phyloP scores from a whole-genome alignment of 2,113 vertebrate species.

The Bagarius yarrelli region DNA sequence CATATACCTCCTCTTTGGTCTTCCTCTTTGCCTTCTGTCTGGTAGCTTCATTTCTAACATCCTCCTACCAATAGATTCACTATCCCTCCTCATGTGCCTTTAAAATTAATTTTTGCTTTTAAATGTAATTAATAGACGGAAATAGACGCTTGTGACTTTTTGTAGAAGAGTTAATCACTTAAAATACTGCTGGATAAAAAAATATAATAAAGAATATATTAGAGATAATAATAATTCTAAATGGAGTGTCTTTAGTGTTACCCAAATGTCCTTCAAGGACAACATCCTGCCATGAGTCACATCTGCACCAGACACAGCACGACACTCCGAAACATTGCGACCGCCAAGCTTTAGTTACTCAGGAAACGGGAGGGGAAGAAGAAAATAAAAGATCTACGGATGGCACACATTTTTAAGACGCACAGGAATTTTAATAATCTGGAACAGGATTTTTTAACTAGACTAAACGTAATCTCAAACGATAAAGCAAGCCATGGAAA shows the following conservation, averaged over 20 bases:
- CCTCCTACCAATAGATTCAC: no score
- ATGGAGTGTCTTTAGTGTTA: background rate
- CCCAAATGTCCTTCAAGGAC: constrained; percentile 55
- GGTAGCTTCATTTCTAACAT: no score
- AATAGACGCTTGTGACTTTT: no score
- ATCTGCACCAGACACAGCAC: constrained; percentile 53
- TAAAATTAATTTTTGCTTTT: no score
- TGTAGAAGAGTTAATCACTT: no score
- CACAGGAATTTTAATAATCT: constrained; percentile 20
- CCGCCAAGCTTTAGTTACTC: background rate
- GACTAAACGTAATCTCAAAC: constrained; percentile 25
- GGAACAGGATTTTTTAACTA: constrained; percentile 27
- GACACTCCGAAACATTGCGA: constrained; percentile 45
- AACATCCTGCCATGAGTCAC: constrained; percentile 40
- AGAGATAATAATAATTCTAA: no score
- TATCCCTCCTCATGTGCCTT: no score
- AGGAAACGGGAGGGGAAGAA: background rate
- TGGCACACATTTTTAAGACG: constrained; percentile 13
- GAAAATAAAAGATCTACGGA: constrained; percentile 4
- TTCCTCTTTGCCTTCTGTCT: no score
- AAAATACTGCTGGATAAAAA: no score
- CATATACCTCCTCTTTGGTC: no score
- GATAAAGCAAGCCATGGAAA: constrained; percentile 40
- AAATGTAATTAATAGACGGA: no score
- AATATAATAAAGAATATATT: no score